Evolutionary conservation across 1,140 invertebrate species (phyloP).

Genomic region (Drosophila kohkoa): DNA sequence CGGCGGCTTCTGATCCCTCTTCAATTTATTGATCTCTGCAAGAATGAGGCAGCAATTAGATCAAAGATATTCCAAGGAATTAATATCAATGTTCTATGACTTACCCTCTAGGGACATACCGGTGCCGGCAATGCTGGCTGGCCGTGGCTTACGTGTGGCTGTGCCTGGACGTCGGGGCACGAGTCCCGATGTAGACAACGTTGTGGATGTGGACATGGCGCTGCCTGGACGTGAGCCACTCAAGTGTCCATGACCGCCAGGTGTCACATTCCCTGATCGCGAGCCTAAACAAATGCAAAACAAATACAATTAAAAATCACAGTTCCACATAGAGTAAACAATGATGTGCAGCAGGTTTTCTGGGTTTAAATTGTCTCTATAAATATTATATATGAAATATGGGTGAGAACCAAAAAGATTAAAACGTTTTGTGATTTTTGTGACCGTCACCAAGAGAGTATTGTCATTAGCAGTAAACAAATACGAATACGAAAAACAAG

Average conservation of each 20-base stretch:
- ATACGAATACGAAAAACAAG: conserved; percentile 35
- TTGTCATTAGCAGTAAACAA: conserved; percentile 36
- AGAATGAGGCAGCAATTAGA: background rate
- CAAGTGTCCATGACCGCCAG: conserved; percentile 85
- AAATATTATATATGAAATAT: conserved; percentile 29
- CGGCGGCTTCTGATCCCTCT: conserved; percentile 78
- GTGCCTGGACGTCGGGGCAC: conserved; percentile 71
- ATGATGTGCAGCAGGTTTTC: background rate
- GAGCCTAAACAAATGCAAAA: conserved; percentile 61
- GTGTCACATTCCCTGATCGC: conserved; percentile 90
- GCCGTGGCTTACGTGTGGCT: conserved; percentile 86
- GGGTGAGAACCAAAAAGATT: conserved; percentile 61
- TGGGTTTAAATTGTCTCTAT: conserved; percentile 23
- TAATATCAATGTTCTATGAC: background rate
- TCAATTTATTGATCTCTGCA: conserved; percentile 80
- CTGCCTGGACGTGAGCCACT: conserved; percentile 92
- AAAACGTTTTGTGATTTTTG: conserved; percentile 26
- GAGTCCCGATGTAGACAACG: conserved; percentile 73
- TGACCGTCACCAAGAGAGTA: conserved; percentile 68
- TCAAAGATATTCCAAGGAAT: no score
- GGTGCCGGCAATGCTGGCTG: conserved; percentile 94
- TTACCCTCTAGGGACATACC: conserved; percentile 88
- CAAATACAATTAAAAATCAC: conserved; percentile 27
- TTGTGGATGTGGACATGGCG: conserved; percentile 88
- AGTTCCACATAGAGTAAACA: background rate